Conservation (phyloP, 1,140 invertebrate genomes). For the Zelostemma sp. region DNA sequence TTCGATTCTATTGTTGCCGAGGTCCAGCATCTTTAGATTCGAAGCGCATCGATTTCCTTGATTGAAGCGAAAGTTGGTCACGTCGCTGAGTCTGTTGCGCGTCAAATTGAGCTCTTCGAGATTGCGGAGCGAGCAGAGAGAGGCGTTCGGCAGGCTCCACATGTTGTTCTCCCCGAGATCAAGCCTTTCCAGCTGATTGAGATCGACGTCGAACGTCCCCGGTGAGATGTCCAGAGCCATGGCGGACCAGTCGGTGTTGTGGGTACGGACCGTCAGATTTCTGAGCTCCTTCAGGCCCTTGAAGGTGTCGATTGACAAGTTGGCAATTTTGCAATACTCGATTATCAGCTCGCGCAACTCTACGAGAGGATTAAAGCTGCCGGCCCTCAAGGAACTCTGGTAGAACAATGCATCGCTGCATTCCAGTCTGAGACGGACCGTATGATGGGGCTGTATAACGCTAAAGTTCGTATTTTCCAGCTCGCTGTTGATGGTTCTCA, state of each 20-base stretch:
- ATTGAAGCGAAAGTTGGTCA: slow-evolving; percentile 82
- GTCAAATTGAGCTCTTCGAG: slow-evolving; percentile 85
- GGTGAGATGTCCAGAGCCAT: slow-evolving; percentile 84
- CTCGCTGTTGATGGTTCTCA: slow-evolving; percentile 89
- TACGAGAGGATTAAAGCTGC: slow-evolving; percentile 85
- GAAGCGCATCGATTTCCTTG: slow-evolving; percentile 77
- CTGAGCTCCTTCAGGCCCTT: slow-evolving; percentile 83
- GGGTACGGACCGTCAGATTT: slow-evolving; percentile 87
- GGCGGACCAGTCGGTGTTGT: slow-evolving; percentile 90
- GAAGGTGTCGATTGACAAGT: slow-evolving; percentile 88
- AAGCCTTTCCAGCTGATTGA: slow-evolving; percentile 80
- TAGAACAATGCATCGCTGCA: slow-evolving; percentile 89
- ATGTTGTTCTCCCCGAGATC: slow-evolving; percentile 92
- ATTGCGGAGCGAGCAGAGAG: slow-evolving; percentile 83
- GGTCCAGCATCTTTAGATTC: slow-evolving; percentile 80
- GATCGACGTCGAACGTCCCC: slow-evolving; percentile 81
- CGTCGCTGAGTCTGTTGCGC: slow-evolving; percentile 83
- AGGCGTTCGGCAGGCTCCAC: slow-evolving; percentile 84
- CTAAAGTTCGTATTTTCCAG: slow-evolving; percentile 91
- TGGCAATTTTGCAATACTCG: slow-evolving; percentile 91
- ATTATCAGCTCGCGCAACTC: slow-evolving; percentile 87
- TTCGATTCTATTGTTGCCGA: slow-evolving; percentile 87
- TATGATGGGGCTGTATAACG: slow-evolving; percentile 88
- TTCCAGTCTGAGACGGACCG: slow-evolving; percentile 82
- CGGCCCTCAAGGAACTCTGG: slow-evolving; percentile 86